Evolutionary conservation across 2,113 vertebrate genomes (phyloP).

Genomic region (Mesembrinibis cayennensis): DNA sequence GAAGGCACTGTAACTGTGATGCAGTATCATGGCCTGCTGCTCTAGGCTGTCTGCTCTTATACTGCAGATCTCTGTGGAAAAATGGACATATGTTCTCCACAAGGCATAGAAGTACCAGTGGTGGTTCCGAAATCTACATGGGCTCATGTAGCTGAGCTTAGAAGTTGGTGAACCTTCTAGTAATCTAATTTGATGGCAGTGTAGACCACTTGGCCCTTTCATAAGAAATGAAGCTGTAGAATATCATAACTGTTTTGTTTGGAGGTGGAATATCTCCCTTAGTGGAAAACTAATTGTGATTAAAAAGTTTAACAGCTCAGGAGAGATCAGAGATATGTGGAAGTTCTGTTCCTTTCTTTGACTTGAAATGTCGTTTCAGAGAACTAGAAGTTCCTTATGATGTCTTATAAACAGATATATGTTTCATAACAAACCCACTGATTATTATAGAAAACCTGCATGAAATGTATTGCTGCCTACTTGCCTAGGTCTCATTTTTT

Average conservation of each 20-base stretch:
- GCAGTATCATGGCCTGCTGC: background rate
- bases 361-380: background rate
- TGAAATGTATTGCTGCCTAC: background rate
- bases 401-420: background rate
- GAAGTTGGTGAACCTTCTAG: background rate
- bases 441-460: background rate
- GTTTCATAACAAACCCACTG: background rate
- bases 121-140: background rate
- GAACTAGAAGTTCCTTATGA: background rate
- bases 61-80: too few relatives aligned
- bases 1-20: background rate
- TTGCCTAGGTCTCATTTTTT: background rate
- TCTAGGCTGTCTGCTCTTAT: background rate
- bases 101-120: fast-evolving
- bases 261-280: background rate
- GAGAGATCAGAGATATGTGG: background rate
- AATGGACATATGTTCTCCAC: background rate
- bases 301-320: background rate
- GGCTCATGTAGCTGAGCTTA: background rate
- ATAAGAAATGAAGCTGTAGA: background rate
- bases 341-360: background rate
- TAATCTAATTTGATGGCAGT: background rate
- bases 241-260: background rate
- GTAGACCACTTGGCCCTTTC: background rate
- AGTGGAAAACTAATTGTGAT: background rate